Conservation (phyloP, 2,888 invertebrate genomes). For the Gymnosoma rotundatum region DNA sequence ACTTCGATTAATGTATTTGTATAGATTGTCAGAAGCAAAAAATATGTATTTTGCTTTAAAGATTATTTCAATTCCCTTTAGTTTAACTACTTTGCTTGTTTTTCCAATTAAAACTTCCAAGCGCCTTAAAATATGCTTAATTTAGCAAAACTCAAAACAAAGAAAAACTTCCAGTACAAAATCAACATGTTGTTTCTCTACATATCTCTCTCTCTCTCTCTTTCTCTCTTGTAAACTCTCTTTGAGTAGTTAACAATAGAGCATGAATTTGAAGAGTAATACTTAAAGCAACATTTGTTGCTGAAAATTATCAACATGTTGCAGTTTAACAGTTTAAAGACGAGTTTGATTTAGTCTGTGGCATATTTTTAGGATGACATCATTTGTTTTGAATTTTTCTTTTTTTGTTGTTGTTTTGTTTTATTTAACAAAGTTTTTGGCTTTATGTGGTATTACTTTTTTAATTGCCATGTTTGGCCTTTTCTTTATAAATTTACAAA, state of each 20-base stretch:
- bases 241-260: neutral
- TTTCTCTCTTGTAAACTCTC: neutral
- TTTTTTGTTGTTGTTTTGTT: neutral
- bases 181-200: constrained; percentile 61
- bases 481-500: constrained; percentile 3
- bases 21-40: no score
- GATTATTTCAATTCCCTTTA: neutral
- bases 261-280: neutral
- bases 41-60: no score
- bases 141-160: neutral
- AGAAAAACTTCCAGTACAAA: constrained; percentile 11
- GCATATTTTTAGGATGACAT: constrained; percentile 47
- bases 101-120: neutral
- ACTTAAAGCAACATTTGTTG: constrained; percentile 39
- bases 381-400: constrained; percentile 11
- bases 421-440: neutral
- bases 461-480: neutral
- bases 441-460: neutral
- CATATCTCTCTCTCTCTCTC: neutral
- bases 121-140: constrained; percentile 36
- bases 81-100: neutral
- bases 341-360: neutral
- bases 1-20: no score
- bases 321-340: neutral
- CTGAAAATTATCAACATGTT: constrained; percentile 18